Base-by-base conservation (phyloP, 37 sponge, comb jelly and placozoan species). In the Halisarca cf. caerulea region DNA sequence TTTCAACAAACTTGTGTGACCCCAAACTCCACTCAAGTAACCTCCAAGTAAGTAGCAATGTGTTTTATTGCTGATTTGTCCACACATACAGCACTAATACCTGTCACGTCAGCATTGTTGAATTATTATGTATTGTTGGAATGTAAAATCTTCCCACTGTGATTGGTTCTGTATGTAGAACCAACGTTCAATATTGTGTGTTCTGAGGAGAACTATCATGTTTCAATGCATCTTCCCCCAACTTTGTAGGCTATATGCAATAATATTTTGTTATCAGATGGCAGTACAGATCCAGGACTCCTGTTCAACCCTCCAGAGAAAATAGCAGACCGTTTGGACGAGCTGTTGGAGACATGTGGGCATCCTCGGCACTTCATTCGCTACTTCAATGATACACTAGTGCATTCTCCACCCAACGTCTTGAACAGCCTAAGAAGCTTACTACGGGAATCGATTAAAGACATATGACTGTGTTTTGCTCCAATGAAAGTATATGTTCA, bases 21-120 rank as follows among this genome's bases (percentile, higher is more conserved):
- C 23, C 88, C 82, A 38, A 57, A 81, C 38, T 87, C 69, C 43
- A 61, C 59, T 40, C 82, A 87, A 82, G 64, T 62, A 62, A 62
- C 15, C 64, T 62, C 30, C 64, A 62, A 28, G 64, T 62, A 62
- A n/a, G 30, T 62, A 62, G 17, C 17, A 20, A 55, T 55, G 17
- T 17, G 17, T 55, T 55, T n/a, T n/a, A n/a, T n/a, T n/a, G n/a
- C n/a, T n/a, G n/a, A n/a, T n/a, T n/a, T n/a, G n/a, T n/a, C n/a
- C n/a, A n/a, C n/a, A n/a, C n/a, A n/a, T n/a, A n/a, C n/a, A n/a
- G n/a, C n/a, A n/a, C n/a, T n/a, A n/a, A n/a, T n/a, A n/a, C n/a
- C n/a, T n/a, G n/a, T n/a, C n/a, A n/a, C n/a, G n/a, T n/a, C n/a
- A n/a, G n/a, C n/a, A n/a, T n/a, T n/a, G n/a, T n/a, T n/a, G n/a